Percentiles rank a stretch among this genome's conserved stretches.
These are phyloP conservation scores for Decapterus maruadsi DNA, from an alignment of 2,797 vertebrate genomes.

Conservation along the genomic window DNA sequence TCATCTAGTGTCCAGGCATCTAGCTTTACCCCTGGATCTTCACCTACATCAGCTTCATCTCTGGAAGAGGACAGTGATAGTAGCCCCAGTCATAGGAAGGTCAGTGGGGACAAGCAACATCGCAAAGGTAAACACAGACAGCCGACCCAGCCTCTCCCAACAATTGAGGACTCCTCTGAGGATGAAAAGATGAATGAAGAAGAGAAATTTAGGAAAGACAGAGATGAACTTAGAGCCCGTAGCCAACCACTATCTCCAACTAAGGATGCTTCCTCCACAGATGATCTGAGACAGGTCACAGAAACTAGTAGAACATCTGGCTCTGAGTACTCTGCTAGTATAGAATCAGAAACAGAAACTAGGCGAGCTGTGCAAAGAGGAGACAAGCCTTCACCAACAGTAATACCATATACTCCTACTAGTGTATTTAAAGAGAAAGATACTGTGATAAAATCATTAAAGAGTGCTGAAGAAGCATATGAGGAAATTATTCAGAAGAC, in stretches of 20 bases:
- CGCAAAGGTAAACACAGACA: conserved; percentile 94
- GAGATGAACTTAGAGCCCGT: conserved; percentile 59
- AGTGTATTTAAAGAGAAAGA: conserved; percentile 76
- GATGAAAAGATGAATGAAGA: conserved; percentile 92
- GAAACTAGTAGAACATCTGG: conserved; percentile 90
- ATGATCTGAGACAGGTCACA: conserved; percentile 89
- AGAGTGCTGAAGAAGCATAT: conserved; percentile 95
- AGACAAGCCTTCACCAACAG: conserved; percentile 90
- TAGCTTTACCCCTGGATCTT: conserved; percentile 94
- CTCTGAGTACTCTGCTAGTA: conserved; percentile 93
- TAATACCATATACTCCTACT: conserved; percentile 88
- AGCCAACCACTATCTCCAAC: conserved; percentile 50
- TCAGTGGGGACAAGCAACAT: conserved; percentile 92
- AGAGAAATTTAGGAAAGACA: conserved; percentile 89
- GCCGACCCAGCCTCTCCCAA: conserved; percentile 91
- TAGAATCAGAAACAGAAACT: conserved; percentile 92
- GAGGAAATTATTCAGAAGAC: conserved; percentile 94
- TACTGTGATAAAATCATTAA: conserved; percentile 84
- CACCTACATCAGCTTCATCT: conserved; percentile 96
- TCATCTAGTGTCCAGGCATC: conserved; percentile 96
- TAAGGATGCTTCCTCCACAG: conserved; percentile 89
- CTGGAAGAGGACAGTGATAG: conserved; percentile 98
- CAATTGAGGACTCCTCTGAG: conserved; percentile 97
- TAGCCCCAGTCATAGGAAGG: conserved; percentile 92
- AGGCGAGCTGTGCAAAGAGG: conserved; percentile 92